These are phyloP conservation scores for Gonatopus flavifemur DNA, from an alignment of 1,140 invertebrate species.

Conservation along the genomic window DNA sequence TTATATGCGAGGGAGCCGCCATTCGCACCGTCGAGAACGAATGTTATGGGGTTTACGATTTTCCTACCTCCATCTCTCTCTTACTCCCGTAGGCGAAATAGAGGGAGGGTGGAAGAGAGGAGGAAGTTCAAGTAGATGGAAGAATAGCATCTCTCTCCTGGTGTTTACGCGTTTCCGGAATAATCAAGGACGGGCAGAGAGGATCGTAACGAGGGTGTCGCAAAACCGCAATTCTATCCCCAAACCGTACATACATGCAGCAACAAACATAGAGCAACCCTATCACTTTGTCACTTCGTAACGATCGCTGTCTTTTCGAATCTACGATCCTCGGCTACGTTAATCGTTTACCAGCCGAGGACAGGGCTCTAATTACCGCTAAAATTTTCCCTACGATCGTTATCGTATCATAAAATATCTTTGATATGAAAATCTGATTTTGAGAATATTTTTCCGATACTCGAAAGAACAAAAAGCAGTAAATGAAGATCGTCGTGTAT, in stretches of 20 bases:
- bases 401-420: no score
- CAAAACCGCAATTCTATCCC: constrained; percentile 33
- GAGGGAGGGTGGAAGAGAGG: constrained; percentile 17
- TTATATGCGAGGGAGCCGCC: no score
- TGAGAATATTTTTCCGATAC: not conserved
- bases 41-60: no score
- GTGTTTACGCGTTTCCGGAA: constrained; percentile 34
- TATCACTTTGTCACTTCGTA: not conserved
- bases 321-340: constrained; percentile 7
- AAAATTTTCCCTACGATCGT: not conserved
- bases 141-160: constrained; percentile 7
- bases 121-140: constrained; percentile 23
- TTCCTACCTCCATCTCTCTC: no score
- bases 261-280: no score
- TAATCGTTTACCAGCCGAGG: no score
- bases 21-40: no score
- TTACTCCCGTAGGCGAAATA: no score
- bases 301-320: not conserved
- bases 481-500: no score
- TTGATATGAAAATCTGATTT: no score
- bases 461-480: no score
- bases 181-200: constrained; percentile 28
- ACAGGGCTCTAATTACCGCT: not conserved
- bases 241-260: no score
- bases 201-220: constrained; percentile 32